Conservation (phyloP, 2,888 invertebrate species). For the Meghimatium bilineatum region DNA sequence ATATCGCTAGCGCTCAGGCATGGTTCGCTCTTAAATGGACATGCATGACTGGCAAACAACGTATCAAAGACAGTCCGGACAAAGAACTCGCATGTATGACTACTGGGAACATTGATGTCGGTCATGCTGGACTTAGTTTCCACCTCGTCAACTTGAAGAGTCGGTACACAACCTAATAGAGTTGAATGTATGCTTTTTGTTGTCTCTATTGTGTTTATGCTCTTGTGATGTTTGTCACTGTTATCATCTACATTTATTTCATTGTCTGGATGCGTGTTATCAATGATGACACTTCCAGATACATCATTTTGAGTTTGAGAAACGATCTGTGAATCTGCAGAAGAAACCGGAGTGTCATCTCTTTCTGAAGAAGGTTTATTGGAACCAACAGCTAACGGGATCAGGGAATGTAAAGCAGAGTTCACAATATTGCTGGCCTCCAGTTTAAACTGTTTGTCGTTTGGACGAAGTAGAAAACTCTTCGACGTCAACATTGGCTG, state of each 20-base stretch:
- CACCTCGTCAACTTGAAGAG: background rate
- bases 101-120: background rate
- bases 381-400: constrained; percentile 9
- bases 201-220: background rate
- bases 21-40: constrained; percentile 41
- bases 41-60: constrained; percentile 10
- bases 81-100: constrained; percentile 38
- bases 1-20: constrained; percentile 23
- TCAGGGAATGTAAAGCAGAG: background rate
- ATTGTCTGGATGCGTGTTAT: background rate
- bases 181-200: constrained; percentile 31
- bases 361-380: background rate
- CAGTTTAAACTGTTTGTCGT: constrained; percentile 6
- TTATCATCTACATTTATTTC: too few relatives aligned
- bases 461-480: background rate
- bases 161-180: constrained; percentile 37
- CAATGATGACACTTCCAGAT: background rate
- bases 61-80: constrained; percentile 42
- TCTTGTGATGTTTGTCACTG: background rate
- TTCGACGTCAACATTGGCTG: background rate
- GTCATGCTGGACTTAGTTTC: background rate
- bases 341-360: background rate
- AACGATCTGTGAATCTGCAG: background rate
- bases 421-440: background rate
- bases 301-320: background rate